Evolutionary conservation across 2,888 invertebrate species (phyloP), one percentile per base, ranked within the genome.

Genomic region (Xestia sexstrigata): DNA sequence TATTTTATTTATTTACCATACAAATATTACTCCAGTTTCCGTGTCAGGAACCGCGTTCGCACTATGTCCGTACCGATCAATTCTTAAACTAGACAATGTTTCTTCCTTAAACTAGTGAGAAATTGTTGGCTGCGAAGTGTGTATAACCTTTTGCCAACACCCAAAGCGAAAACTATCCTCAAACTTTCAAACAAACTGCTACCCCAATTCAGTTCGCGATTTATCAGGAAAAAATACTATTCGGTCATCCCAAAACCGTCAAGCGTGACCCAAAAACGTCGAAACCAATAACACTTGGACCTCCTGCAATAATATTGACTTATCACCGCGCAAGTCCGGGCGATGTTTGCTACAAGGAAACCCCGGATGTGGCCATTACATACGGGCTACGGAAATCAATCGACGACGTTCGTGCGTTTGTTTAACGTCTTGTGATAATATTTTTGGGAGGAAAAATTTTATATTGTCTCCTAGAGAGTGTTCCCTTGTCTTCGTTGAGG

Each of bases 291-390:
- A 81, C 79, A 77, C 70, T 79, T 75, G 74, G 71, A 62, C 42
- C 65, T 76, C 49, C 66, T 70, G 68, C 45, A 74, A 80, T 82
- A 85, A 89, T 90, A 88, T 90, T 88, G 85, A 88, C 82, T 86
- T 87, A 85, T 88, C 81, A 87, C 79, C 63, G 73, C 60, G 81
- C 79, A 83, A 87, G 79, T 87, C 79, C 66, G 71, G 55, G 81
- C 79, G 81, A 87, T 89, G 89, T 91, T 88, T 87, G 89, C 84
- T 79, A 72, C 82, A 76, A 71, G 73, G 65, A 76, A 72, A 70
- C 74, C 74, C 83, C 66, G 86, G 84, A 83, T 79, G 72, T 76
- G 76, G 70, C 83, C 87, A 82, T 86, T 87, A 83, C 69, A 65
- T 68, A 74, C 70, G 82, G 84, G 70, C 72, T 66, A 63, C 65